Conservation (phyloP, 2,888 invertebrate genomes). For the Lypha dubia region DNA sequence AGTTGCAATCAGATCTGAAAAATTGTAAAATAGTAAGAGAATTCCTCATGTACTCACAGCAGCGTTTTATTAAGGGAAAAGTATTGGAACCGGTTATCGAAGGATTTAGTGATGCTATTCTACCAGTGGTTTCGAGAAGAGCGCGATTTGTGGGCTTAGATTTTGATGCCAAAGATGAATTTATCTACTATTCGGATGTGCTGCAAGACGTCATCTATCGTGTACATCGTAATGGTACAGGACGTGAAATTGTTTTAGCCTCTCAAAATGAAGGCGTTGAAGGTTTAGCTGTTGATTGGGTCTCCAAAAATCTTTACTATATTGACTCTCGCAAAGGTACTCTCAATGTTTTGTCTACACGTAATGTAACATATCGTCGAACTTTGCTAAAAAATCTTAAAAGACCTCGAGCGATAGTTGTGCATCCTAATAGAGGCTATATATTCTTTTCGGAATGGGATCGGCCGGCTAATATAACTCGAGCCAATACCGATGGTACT, state of each 20-base stretch:
- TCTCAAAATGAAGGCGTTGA: constrained; percentile 99
- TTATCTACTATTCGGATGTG: constrained; percentile 99
- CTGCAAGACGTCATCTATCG: constrained; percentile 96
- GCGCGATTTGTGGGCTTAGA: constrained; percentile 98
- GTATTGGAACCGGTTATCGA: constrained; percentile 93
- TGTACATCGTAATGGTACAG: constrained; percentile 90
- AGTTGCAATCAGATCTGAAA: constrained; percentile 88
- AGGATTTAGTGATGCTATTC: constrained; percentile 96
- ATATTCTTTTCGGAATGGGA: constrained; percentile 99
- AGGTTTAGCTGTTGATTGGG: constrained; percentile 98
- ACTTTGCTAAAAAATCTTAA: constrained; percentile 94
- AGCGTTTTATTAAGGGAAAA: constrained; percentile 97
- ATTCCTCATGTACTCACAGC: constrained; percentile 97
- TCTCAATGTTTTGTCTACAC: constrained; percentile 94
- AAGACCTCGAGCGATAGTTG: constrained; percentile 96
- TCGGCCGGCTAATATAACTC: constrained; percentile 96
- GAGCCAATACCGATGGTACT: constrained; percentile 95
- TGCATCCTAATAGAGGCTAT: constrained; percentile 96
- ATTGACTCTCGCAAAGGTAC: constrained; percentile 97
- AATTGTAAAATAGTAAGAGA: constrained; percentile 93
- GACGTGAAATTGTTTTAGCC: constrained; percentile 94
- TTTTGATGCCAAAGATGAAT: constrained; percentile 94
- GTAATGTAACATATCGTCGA: constrained; percentile 92
- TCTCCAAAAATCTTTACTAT: constrained; percentile 96
- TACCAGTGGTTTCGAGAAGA: constrained; percentile 95